Evolutionary conservation across 2,888 invertebrate species (phyloP), one percentile per base, ranked within the genome.

Genomic region (Cabera pusaria): DNA sequence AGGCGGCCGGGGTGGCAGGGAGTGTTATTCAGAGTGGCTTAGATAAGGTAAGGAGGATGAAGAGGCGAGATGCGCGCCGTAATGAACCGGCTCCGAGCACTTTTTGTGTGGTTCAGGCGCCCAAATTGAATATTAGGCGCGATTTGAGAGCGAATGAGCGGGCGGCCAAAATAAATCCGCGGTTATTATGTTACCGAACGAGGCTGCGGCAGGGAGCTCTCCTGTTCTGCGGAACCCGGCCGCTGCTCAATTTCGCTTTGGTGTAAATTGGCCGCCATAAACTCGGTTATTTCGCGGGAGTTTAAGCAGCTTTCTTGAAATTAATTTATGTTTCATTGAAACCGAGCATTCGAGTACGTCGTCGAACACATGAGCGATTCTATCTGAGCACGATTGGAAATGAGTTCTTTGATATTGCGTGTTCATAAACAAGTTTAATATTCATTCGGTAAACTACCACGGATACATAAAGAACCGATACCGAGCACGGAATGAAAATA

Each of bases 121-220:
- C 79, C 72, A 87, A 88, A 88, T 88, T 87, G 86, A 88, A 88
- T 87, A 85, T 88, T 86, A 87, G 84, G 80, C 81, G 78, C 85
- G 85, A 85, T 87, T 84, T 82, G 78, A 81, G 80, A 78, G 83
- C 77, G 82, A 84, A 84, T 75, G 78, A 86, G 73, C 81, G 80
- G 75, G 82, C 81, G 80, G 74, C 74, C 71, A 81, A 78, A 79
- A 86, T 86, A 84, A 86, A 85, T 86, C 82, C 82, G 82, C 74
- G 76, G 83, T 84, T 86, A 84, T 86, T 83, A 81, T 86, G 83
- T 85, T 85, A 82, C 82, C 79, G 70, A 80, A 86, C 86, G 80
- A 79, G 85, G 82, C 82, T 83, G 81, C 80, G 72, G 73, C 77
- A 72, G 75, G 77, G 72, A 73, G 73, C 68, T 72, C 25, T 20